These are phyloP conservation scores for Thalassarche chlororhynchos DNA, from an alignment of 2,113 vertebrate genomes.

Conservation along the genomic window DNA sequence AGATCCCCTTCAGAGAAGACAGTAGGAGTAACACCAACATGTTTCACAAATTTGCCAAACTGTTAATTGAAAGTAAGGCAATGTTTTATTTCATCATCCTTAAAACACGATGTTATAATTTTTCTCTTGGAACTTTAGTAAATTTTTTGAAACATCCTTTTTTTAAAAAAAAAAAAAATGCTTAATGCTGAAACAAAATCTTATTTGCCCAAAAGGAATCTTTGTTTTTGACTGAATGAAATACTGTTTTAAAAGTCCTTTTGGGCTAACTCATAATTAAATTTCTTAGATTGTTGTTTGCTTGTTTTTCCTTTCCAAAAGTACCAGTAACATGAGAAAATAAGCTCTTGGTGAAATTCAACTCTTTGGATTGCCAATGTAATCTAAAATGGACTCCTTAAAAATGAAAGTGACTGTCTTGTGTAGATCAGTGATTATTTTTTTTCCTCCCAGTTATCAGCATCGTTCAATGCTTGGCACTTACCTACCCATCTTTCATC, in stretches of 20 bases:
- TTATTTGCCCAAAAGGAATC: background rate
- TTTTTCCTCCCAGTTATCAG: background rate
- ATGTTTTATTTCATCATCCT: background rate
- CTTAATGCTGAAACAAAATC: background rate
- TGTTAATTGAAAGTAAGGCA: background rate
- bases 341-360: background rate
- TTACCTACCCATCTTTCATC: background rate
- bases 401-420: background rate
- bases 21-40: background rate
- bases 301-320: background rate
- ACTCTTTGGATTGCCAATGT: background rate
- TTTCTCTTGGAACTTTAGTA: background rate
- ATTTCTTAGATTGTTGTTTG: background rate
- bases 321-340: background rate
- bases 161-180: background rate
- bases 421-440: background rate
- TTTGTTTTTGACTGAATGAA: background rate
- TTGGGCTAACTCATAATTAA: background rate
- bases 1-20: background rate
- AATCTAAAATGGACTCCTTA: background rate
- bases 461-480: background rate
- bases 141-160: background rate
- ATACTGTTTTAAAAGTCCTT: background rate
- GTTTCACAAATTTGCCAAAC: background rate
- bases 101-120: background rate